phyloP scores from a whole-genome alignment of 2,888 invertebrate species.

The Panopea generosa region DNA sequence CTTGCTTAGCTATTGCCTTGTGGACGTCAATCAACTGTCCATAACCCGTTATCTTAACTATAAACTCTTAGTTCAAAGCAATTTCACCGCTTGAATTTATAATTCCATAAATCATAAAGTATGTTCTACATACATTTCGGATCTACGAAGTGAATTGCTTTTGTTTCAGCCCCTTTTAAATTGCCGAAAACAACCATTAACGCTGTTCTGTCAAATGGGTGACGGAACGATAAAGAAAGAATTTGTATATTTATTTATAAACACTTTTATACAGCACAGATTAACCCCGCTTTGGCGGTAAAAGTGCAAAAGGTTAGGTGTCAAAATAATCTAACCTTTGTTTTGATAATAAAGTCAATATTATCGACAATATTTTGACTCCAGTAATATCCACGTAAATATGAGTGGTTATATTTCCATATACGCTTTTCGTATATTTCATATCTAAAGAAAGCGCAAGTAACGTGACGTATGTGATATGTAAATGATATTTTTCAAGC shows the following conservation, averaged over 20 bases:
- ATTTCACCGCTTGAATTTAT: neutral
- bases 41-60: no score
- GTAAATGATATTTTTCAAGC: no score
- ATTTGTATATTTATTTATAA: conserved; percentile 43
- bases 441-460: no score
- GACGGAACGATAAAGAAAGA: conserved; percentile 26
- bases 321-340: conserved; percentile 44
- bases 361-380: conserved; percentile 14
- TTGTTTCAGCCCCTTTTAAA: no score
- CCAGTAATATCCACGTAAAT: neutral
- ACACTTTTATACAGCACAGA: conserved; percentile 43
- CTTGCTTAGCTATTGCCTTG: no score
- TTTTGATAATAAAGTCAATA: conserved; percentile 49
- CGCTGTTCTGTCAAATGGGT: conserved; percentile 17
- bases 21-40: no score
- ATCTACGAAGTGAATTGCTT: neutral
- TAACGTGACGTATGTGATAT: no score
- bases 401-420: no score
- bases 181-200: conserved; percentile 32
- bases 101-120: neutral
- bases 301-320: conserved; percentile 30
- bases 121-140: conserved; percentile 6
- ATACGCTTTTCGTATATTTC: no score
- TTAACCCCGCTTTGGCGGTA: conserved; percentile 55
- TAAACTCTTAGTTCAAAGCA: neutral